Evolutionary conservation across 2,888 invertebrate genomes (phyloP).

Genomic region (Apoda limacodes): DNA sequence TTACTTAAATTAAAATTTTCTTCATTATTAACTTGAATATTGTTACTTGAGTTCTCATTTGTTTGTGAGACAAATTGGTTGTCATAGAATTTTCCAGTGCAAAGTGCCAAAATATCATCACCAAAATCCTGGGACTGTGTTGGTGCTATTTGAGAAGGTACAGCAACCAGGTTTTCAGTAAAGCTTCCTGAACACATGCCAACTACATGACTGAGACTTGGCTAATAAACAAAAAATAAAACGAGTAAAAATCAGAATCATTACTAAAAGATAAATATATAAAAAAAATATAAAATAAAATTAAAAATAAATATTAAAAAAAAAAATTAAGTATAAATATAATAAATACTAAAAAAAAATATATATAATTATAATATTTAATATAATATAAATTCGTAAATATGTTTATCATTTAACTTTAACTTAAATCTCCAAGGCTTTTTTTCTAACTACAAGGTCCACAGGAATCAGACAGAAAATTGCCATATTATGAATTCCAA

Average conservation of each 20-base stretch:
- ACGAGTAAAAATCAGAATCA: constrained; percentile 3
- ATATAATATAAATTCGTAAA: too few relatives aligned
- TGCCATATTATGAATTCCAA: too few relatives aligned
- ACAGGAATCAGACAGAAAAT: too few relatives aligned
- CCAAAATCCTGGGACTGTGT: constrained; percentile 45
- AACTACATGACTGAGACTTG: constrained; percentile 60
- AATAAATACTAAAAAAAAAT: neutral
- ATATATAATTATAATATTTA: too few relatives aligned
- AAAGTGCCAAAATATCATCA: constrained; percentile 62
- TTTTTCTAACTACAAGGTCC: too few relatives aligned
- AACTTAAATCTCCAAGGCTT: too few relatives aligned
- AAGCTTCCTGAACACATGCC: constrained; percentile 70
- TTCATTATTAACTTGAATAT: constrained; percentile 1
- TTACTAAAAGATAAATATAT: too few relatives aligned
- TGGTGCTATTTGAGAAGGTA: constrained; percentile 33
- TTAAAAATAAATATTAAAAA: too few relatives aligned
- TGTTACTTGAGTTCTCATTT: constrained; percentile 3
- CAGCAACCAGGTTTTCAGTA: constrained; percentile 49
- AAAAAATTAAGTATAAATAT: constrained; percentile 1
- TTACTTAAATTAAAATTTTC: constrained; percentile 1
- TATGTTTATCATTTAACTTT: too few relatives aligned
- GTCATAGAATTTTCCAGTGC: constrained; percentile 70
- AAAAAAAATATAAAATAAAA: too few relatives aligned
- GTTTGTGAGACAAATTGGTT: constrained; percentile 42
- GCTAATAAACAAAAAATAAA: constrained; percentile 24